These are phyloP conservation scores for Conomelus anceps DNA, from an alignment of 2,888 invertebrate species.

Conservation along the genomic window DNA sequence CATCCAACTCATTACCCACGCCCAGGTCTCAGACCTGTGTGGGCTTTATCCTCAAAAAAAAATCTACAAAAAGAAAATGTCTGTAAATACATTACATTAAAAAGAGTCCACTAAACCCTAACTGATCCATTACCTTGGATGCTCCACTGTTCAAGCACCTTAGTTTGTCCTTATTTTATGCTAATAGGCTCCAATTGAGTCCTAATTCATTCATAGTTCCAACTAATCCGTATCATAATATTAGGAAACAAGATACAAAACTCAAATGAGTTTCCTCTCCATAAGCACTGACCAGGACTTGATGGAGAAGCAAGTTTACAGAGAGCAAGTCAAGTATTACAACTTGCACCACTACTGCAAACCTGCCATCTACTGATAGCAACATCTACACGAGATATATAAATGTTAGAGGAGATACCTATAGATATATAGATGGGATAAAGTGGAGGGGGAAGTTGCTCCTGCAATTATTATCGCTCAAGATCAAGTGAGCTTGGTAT, in stretches of 20 bases:
- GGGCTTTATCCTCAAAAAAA: too few species aligned
- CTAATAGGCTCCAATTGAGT: too few species aligned
- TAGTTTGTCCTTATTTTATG: too few species aligned
- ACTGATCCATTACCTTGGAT: too few species aligned
- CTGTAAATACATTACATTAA: too few species aligned
- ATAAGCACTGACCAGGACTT: background rate
- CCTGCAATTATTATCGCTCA: background rate
- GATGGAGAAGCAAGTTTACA: background rate
- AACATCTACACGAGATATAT: background rate
- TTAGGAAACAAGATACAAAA: background rate
- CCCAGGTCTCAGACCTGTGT: too few species aligned
- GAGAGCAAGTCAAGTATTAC: background rate
- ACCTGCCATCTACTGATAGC: background rate
- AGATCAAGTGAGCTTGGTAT: background rate
- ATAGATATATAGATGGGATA: background rate
- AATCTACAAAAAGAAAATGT: too few species aligned
- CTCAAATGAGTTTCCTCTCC: background rate
- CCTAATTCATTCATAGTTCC: too few species aligned
- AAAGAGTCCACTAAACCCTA: too few species aligned
- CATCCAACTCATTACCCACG: too few species aligned
- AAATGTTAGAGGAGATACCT: background rate
- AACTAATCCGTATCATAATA: background rate
- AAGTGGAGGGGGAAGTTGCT: background rate
- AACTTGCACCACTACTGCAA: background rate
- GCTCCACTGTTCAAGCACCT: too few species aligned